Base-by-base conservation (phyloP, 2,888 invertebrate genomes). In the Dyspetes luteomarginatus region DNA sequence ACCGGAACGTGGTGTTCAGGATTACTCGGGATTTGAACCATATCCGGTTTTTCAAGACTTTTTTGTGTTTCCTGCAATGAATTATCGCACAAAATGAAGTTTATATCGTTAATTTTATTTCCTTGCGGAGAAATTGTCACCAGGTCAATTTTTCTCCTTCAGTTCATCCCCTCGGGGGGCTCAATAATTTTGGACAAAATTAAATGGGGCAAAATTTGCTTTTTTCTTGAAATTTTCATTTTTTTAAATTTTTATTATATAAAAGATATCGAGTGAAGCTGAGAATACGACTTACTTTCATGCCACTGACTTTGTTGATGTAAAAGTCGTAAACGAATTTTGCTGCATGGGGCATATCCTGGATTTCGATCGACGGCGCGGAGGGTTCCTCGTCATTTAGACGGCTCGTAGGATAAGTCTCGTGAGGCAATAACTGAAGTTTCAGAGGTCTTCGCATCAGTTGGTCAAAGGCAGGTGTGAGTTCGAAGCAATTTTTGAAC, bases 401-500 rank as follows among this genome's bases (percentile, higher is more conserved):
- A 72, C 97, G 93, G 88, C 94, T 93, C 48, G 96, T 94, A 0
- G 98, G 97, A 92, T 96, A 97, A 1, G 93, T 93, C 93, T 99
- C 99, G 80, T 95, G 94, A 1, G 97, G 96, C 26, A 96, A 93
- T 43, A 99, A 91, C 87, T 97, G 95, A 60, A 99, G 93, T 86
- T 96, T 94, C 68, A 96, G 93, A 0, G 99, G 97, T 9, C 97
- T 94, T 82, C 95, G 94, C 90, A 96, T 96, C 60, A 99, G 92
- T 93, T 97, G 95, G 91, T 97, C 96, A 91, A 99, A 99, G 0
- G 98, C 98, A 4, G 98, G 98, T 45, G 97, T 97, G 30, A 99
- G 93, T 92, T 99, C 99, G 89, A 97, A 98, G 92, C 99, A 99
- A 93, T 99, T 98, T 89, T 97, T 95, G 93, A 99, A 99, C 58